Base-by-base conservation (phyloP, 2,888 invertebrate species). In the Galeruca laticollis region DNA sequence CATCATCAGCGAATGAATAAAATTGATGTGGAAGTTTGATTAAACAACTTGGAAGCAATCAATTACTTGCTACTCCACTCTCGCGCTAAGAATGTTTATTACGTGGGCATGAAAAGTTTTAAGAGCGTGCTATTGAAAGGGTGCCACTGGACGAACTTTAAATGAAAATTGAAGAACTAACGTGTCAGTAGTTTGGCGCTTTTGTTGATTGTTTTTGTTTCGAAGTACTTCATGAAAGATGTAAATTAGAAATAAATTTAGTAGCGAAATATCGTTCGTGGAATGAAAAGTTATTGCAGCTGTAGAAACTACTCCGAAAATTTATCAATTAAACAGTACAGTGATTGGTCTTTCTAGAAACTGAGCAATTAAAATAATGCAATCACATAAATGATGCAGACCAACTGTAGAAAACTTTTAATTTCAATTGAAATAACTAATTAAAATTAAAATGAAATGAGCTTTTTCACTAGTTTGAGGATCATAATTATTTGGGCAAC, bases 21-120 rank as follows among this genome's bases (percentile, higher is more conserved):
- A 56, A 37, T 66, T 47, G 65, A 65, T 56, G 54, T 21, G 65
- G 60, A 70, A 70, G 65, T 70, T 70, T 66, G 61, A 66, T 70
- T 70, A 60, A 60, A 31, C 63, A 66, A 70, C 59, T 70, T 70
- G 31, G 56, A 54, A 60, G 63, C 65, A 60, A 65, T 57, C 65
- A 70, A 56, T 70, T 65, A 70, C 26, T 70, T 66, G 33, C 59
- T 54, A 49, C 57, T 60, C 33, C 56, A 51, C 54, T 54, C 15
- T n/a, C 33, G n/a, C 51, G 9, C 52, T 20, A 21, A 52, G 62
- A 37, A 62, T 62, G 52, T 62, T 62, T 40, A 62, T 62, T 54
- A 61, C 43, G 15, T 47, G 43, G 43, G 43, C 15, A 47, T n/a
- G 15, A 6, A 52, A 52, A 52, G 52, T 52, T 52, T 31, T 31